Conservation (phyloP, 2,113 vertebrate species). For the Melanostigma gelatinosum region DNA sequence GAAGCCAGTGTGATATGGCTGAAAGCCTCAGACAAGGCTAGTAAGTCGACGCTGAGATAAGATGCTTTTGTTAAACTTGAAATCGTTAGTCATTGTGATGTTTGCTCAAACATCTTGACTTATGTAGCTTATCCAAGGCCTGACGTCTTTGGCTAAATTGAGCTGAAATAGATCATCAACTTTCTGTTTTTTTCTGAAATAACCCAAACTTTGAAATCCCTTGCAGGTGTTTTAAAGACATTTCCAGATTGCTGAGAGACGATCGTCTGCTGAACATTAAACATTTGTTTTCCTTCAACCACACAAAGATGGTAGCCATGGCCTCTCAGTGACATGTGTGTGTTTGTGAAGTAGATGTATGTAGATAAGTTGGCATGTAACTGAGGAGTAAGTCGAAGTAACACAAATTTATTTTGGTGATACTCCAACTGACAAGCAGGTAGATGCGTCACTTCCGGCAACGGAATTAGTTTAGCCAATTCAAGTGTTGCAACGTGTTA, state of each 20-base stretch:
- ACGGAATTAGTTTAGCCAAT: background rate
- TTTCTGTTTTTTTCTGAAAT: background rate
- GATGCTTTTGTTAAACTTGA: background rate
- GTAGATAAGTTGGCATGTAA: background rate
- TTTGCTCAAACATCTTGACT: background rate
- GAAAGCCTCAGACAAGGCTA: constrained; percentile 1
- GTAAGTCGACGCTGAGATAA: background rate
- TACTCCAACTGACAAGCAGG: background rate
- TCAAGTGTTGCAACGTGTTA: background rate
- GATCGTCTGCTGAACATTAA: background rate
- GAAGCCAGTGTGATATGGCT: background rate
- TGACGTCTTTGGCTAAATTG: background rate
- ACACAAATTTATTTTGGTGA: background rate
- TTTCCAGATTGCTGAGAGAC: background rate
- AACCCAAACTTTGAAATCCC: background rate
- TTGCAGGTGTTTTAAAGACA: background rate
- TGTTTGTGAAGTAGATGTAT: background rate
- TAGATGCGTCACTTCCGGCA: background rate
- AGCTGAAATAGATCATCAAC: background rate
- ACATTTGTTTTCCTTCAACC: background rate
- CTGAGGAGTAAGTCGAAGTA: background rate
- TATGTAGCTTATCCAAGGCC: background rate
- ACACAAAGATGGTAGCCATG: background rate
- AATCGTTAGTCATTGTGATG: background rate
- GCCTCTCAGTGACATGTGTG: background rate